Evolutionary conservation across 2,888 invertebrate species (phyloP).

Genomic region (Synanthedon myopaeformis): DNA sequence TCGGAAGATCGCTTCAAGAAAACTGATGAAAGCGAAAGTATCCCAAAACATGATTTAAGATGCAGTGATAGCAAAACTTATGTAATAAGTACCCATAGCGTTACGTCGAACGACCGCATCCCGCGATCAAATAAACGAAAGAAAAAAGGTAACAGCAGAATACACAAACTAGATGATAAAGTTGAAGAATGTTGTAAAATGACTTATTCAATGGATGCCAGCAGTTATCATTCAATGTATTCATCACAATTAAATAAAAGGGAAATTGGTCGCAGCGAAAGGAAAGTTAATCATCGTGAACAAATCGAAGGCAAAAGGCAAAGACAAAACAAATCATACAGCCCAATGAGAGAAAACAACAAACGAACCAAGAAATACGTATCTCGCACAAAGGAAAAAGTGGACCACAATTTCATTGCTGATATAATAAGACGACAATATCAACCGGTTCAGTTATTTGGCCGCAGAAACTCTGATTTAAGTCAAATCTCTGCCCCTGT

Average conservation of each 20-base stretch:
- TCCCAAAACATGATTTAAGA: neutral
- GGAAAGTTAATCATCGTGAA: neutral
- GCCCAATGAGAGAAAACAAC: constrained; percentile 12
- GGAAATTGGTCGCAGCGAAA: neutral
- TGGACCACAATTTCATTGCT: constrained; percentile 46
- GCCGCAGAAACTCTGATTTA: constrained; percentile 32
- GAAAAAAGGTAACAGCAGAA: constrained; percentile 20
- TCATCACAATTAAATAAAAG: neutral
- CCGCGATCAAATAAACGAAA: constrained; percentile 17
- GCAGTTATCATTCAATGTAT: constrained; percentile 32
- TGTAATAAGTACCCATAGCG: neutral
- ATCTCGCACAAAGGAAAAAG: constrained; percentile 12
- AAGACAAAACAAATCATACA: constrained; percentile 4
- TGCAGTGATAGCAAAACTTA: neutral
- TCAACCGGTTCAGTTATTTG: constrained; percentile 43
- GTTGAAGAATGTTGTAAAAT: constrained; percentile 14
- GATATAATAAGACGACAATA: constrained; percentile 53
- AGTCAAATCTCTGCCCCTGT: constrained; percentile 55
- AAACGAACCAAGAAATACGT: constrained; percentile 11
- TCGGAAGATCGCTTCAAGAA: constrained; percentile 21
- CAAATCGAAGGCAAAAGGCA: neutral
- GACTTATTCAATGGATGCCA: constrained; percentile 23
- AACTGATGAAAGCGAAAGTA: constrained; percentile 21
- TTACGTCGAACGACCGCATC: neutral
- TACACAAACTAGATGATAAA: constrained; percentile 9